Evolutionary conservation across 2,888 invertebrate genomes (phyloP), one percentile per base, ranked within the genome.

Genomic region (Chloroclystis v-ata): DNA sequence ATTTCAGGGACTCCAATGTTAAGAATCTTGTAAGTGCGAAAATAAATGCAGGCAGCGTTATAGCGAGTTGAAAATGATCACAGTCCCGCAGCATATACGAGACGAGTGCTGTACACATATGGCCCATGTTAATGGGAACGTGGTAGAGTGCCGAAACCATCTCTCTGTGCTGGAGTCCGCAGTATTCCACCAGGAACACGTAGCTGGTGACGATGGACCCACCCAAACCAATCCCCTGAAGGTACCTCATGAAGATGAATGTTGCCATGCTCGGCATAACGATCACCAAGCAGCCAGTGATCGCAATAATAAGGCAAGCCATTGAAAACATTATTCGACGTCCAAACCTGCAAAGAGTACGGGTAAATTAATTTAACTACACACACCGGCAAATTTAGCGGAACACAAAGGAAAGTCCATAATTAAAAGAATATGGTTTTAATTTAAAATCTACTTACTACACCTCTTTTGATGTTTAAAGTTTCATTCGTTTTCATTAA

Each of bases 1-100:
- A 84, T 49, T 81, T 83, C 0, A 82, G 84, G 0, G 83, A 83
- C 44, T 83, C 84, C 49, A 70, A 58, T 1, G 70, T 6, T 12
- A 78, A 11, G 57, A 67, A 81, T 43, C 65, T 60, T 4, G 67
- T 16, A 0, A 46, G 14, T 1, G 69, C 66, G 26, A 70, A 70
- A 0, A 78, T 25, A 5, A 80, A 69, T n/a, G 76, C 49, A 1
- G 82, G 83, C 11, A 82, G 26, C 0, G 83, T 81, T 1, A 82
- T 12, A 0, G 72, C 74, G 4, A 81, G 28, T 51, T 82, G 81
- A 4, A 81, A 75, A 0, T 68, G 46, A 25, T 80, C 74, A 35
- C 72, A 76, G 39, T 82, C 42, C 12, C 81, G 69, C 6, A 83
- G 28, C 0, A 76, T 10, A 41, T 83, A 83, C 0, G 83, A 83